Evolutionary conservation across 2,797 vertebrate species (phyloP), one percentile per base, ranked within the genome.

Genomic region (Darevskia nairensis): DNA sequence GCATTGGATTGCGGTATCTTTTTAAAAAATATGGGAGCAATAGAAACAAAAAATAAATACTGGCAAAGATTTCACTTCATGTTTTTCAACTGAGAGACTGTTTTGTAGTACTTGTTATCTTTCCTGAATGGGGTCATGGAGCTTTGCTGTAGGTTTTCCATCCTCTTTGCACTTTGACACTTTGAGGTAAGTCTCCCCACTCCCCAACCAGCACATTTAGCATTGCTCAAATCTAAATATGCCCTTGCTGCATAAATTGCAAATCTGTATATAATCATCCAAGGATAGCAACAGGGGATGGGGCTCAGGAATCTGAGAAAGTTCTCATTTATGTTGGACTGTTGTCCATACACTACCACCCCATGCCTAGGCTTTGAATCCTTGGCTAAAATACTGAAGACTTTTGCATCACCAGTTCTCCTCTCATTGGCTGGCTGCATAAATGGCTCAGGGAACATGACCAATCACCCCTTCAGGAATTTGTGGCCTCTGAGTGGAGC

Each of bases 131-230:
- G 91, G 88, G 82, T 91, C 55, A 88, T 92, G 91, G 72, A 71
- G 78, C 94, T 94, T 64, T 80, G 69, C 69, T 81, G n/a, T 85
- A 81, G 89, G 84, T 78, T 89, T 86, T 92, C 76, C 87, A 78
- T 29, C 91, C 92, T 87, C 85, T 86, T 19, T 89, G 87, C 88
- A 87, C 68, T 72, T 92, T 91, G 84, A 92, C 91, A 94, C 86
- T 81, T 83, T 83, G 84, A 90, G 88, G 82, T 94, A 94, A 89
- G 88, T 96, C 91, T 94, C 93, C 25, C 68, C 13, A 6, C 8
- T 75, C 9, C 6, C 10, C 9, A 68, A 85, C 81, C 80, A 78
- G 76, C 86, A 79, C 1, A 9, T 78, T 88, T 86, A 1, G 0
- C 21, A 91, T 84, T 85, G 72, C 87, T 89, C 90, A 84, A 91